Base-by-base conservation (phyloP, 2,113 vertebrate genomes). In the Bungarus multicinctus region DNA sequence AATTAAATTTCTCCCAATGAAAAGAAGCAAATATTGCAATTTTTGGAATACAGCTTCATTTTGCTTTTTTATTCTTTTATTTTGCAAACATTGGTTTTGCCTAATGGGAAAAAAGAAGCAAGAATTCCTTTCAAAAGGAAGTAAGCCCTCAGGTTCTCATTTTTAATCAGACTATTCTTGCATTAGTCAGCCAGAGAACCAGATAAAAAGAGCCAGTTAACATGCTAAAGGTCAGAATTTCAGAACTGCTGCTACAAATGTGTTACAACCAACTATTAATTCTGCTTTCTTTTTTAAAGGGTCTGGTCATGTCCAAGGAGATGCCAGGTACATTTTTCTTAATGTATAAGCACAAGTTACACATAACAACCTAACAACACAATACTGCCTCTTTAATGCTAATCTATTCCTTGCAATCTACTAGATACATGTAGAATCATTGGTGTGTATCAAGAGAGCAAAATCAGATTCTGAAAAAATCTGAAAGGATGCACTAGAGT, bases 361-460 rank as follows among this genome's bases (percentile, higher is more conserved):
- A 98, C 96, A 97, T 98, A 98, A 98, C 98, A 98, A 97, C 97
- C 98, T 98, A 98, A 98, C 98, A 98, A 98, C 98, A 98, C 98
- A 98, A 98, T 97, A 97, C 97, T 98, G 98, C 98, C 97, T 98
- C 98, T 98, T 98, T 98, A 98, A 98, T 98, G 98, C 98, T 98
- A 98, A 98, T 98, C 98, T 98, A 98, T 98, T 98, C 98, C 98
- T 98, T 98, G 98, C 98, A 98, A 98, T 98, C 98, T 98, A 98
- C 97, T 98, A 98, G 98, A 98, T 98, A 98, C 98, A 98, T 98
- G 98, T 98, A 98, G 98, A 98, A 97, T 98, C 98, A 98, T 96
- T 98, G 98, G 97, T 98, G 98, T 98, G 98, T 98, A 98, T 98
- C 98, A 98, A 98, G 97, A 98, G 97, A 98, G 98, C 98, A 98